These are phyloP conservation scores for Emydoidea blandingii DNA, from an alignment of 2,797 vertebrate species.

Conservation along the genomic window DNA sequence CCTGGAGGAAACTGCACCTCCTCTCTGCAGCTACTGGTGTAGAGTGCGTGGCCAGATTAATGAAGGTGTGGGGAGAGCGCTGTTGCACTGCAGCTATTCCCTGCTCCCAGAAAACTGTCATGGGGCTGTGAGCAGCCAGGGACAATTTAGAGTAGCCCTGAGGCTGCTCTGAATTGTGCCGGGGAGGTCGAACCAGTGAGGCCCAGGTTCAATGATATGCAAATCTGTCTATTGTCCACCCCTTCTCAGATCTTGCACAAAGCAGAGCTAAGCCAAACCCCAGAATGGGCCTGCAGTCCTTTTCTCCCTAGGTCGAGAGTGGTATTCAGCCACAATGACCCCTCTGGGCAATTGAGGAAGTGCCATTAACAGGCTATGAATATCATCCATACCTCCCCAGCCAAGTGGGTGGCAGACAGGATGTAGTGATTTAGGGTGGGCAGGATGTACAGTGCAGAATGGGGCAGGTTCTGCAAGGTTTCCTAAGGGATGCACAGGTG, in stretches of 20 bases:
- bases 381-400: neutral
- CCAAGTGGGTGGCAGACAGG: neutral
- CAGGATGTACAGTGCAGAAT: neutral
- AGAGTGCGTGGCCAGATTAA: neutral
- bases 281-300: neutral
- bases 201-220: neutral
- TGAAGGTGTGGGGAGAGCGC: neutral
- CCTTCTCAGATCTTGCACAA: neutral
- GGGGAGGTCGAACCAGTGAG: neutral
- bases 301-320: neutral
- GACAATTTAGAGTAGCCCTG: neutral
- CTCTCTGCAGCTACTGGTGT: neutral
- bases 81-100: neutral
- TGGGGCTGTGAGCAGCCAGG: neutral
- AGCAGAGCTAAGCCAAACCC: neutral
- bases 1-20: too few relatives aligned
- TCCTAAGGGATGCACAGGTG: neutral
- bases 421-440: neutral
- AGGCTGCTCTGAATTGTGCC: neutral
- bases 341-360: neutral
- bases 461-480: neutral
- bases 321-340: neutral
- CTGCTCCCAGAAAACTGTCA: neutral
- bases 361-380: neutral
- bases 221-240: neutral